Evolutionary conservation across 1,140 invertebrate species (phyloP).

Genomic region (Daktulosphaira vitifoliae): DNA sequence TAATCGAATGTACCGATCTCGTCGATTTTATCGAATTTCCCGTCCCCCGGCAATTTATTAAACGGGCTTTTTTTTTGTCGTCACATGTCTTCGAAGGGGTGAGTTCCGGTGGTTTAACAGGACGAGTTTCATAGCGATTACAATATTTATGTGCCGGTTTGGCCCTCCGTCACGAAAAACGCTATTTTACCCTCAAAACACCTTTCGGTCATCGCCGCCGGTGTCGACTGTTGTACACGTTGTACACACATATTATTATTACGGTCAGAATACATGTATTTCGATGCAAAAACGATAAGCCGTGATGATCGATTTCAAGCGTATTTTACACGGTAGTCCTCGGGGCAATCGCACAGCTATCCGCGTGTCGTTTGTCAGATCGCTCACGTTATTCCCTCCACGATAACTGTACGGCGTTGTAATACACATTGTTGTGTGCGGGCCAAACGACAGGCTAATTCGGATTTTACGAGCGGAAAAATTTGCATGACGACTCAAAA

Average conservation of each 20-base stretch:
- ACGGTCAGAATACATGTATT: too few relatives aligned
- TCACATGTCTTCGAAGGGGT: not conserved
- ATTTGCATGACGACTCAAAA: constrained; percentile 20
- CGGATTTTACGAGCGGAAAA: constrained; percentile 16
- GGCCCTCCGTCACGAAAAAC: constrained; percentile 13
- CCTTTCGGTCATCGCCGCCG: too few relatives aligned
- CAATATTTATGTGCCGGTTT: constrained; percentile 11
- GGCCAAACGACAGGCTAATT: not conserved
- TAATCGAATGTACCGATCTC: constrained; percentile 26
- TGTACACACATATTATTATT: too few relatives aligned
- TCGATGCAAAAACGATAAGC: too few relatives aligned
- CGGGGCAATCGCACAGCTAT: too few relatives aligned
- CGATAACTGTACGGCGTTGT: too few relatives aligned
- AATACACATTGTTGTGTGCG: not conserved
- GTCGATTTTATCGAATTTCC: constrained; percentile 24
- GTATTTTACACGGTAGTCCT: constrained; percentile 17
- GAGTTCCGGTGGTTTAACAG: not conserved
- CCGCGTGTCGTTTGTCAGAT: too few relatives aligned
- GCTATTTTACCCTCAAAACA: not conserved
- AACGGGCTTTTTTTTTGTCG: not conserved
- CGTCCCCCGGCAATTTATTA: constrained; percentile 18
- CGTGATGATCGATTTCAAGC: constrained; percentile 5
- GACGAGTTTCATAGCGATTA: constrained; percentile 1
- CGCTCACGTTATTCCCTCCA: too few relatives aligned
- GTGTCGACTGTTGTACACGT: too few relatives aligned